Conservation (phyloP, 2,888 invertebrate species). For the Osmoderma eremita region DNA sequence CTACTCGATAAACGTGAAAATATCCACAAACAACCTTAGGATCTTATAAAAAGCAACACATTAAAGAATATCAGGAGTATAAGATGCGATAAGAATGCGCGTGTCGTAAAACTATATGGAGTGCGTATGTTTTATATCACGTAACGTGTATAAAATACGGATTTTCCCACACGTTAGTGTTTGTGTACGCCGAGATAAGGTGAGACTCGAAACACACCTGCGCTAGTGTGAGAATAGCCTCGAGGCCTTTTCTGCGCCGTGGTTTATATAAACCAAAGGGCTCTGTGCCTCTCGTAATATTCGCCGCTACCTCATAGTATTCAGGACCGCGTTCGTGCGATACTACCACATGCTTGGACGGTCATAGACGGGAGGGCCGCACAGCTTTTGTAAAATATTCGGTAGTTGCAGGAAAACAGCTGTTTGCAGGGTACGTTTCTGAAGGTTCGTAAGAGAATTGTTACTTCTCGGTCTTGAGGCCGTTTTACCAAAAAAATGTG, state of each 20-base stretch:
- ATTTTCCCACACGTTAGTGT: slow-evolving; percentile 59
- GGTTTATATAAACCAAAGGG: slow-evolving; percentile 45
- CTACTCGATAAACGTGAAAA: background rate
- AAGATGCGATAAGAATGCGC: slow-evolving; percentile 28
- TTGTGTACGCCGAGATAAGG: slow-evolving; percentile 59
- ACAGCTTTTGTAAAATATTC: slow-evolving; percentile 52
- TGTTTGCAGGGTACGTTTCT: slow-evolving; percentile 44
- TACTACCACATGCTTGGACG: slow-evolving; percentile 2
- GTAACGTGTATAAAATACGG: slow-evolving; percentile 47
- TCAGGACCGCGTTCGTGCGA: too few species aligned
- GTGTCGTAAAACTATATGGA: slow-evolving; percentile 31
- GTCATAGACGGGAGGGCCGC: slow-evolving; percentile 15
- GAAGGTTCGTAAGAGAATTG: too few species aligned
- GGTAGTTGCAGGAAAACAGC: slow-evolving; percentile 46
- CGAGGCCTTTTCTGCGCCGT: slow-evolving; percentile 42
- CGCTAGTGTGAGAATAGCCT: slow-evolving; percentile 57
- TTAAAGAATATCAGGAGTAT: slow-evolving; percentile 14
- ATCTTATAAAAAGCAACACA: slow-evolving; percentile 7
- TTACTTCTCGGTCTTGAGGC: too few species aligned
- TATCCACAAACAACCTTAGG: slow-evolving; percentile 1
- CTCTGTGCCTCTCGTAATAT: slow-evolving; percentile 39
- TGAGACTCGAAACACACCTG: slow-evolving; percentile 56
- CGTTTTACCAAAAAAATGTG: too few species aligned
- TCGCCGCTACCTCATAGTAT: too few species aligned
- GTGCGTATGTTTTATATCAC: slow-evolving; percentile 35